Conservation (phyloP, 92 coral and sea anemone genomes). For the Chrysogorgia sp. region DNA sequence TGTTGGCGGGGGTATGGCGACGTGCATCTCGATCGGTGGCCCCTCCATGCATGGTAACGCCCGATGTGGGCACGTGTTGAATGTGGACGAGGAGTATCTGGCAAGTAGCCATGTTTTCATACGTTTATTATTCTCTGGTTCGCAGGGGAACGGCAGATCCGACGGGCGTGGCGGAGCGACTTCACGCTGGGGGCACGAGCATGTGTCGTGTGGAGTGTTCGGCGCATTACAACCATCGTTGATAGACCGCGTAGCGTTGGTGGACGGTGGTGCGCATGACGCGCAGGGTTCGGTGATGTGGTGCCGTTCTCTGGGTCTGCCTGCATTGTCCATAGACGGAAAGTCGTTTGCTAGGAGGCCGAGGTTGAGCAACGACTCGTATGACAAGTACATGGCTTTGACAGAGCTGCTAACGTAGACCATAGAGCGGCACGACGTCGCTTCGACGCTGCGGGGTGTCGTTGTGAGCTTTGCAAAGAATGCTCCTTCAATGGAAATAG, state of each 20-base stretch:
- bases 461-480: slow-evolving; percentile 50
- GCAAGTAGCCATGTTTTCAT: slow-evolving; percentile 36
- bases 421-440: slow-evolving; percentile 47
- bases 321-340: background rate
- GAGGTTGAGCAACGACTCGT: slow-evolving; percentile 50
- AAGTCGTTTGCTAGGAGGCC: slow-evolving; percentile 20
- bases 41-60: slow-evolving; percentile 39
- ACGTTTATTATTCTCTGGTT: slow-evolving; percentile 37
- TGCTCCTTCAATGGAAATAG: slow-evolving; percentile 46
- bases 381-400: slow-evolving; percentile 45
- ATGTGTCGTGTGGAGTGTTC: slow-evolving; percentile 8
- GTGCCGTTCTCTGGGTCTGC: background rate
- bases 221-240: too few species aligned
- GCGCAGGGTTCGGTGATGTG: too few species aligned
- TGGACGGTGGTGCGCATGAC: background rate
- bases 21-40: slow-evolving; percentile 22
- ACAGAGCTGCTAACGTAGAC: slow-evolving; percentile 55
- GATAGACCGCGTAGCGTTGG: too few species aligned
- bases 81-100: slow-evolving; percentile 24
- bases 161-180: slow-evolving; percentile 21
- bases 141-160: slow-evolving; percentile 50
- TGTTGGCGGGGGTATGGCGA: slow-evolving; percentile 43
- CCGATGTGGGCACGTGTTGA: slow-evolving; percentile 50
- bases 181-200: slow-evolving; percentile 55
- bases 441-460: background rate